phyloP scores from a whole-genome alignment of 2,797 vertebrate species.

The Balearica regulorum region DNA sequence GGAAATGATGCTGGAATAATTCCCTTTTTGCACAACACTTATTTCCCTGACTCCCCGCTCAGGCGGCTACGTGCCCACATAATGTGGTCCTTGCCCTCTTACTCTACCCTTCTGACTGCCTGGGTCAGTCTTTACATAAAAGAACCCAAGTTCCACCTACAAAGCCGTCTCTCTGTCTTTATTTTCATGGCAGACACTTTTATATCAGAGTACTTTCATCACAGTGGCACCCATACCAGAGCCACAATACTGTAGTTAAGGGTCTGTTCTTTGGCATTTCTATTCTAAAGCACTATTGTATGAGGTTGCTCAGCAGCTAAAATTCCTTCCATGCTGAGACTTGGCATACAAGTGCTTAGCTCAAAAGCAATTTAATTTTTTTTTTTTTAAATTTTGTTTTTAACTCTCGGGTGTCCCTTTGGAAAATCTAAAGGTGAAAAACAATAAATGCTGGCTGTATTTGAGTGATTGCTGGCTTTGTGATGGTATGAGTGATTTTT shows the following conservation, averaged over 20 bases:
- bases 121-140: slow-evolving; percentile 66
- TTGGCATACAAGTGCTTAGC: slow-evolving; percentile 63
- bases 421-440: slow-evolving; percentile 26
- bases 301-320: slow-evolving; percentile 70
- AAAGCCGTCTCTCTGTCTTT: slow-evolving; percentile 69
- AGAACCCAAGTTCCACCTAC: slow-evolving; percentile 68
- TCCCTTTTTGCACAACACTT: slow-evolving; percentile 20
- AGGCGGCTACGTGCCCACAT: slow-evolving; percentile 53
- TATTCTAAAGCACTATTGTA: slow-evolving; percentile 69
- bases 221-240: slow-evolving; percentile 71
- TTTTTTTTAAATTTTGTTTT: slow-evolving; percentile 49
- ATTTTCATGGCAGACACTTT: slow-evolving; percentile 71
- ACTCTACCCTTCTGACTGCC: slow-evolving; percentile 62
- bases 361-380: slow-evolving; percentile 66
- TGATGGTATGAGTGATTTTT: neutral
- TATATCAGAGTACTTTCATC: slow-evolving; percentile 72
- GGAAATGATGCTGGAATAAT: slow-evolving; percentile 54
- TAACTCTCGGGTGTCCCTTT: neutral
- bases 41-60: slow-evolving; percentile 32
- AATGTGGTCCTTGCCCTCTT: slow-evolving; percentile 64
- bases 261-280: slow-evolving; percentile 69
- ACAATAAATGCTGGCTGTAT: neutral
- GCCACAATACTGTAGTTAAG: slow-evolving; percentile 71
- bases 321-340: slow-evolving; percentile 70
- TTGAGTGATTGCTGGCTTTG: neutral